Evolutionary conservation across 2,113 vertebrate genomes (phyloP).

Genomic region (Rhinoderma darwinii): DNA sequence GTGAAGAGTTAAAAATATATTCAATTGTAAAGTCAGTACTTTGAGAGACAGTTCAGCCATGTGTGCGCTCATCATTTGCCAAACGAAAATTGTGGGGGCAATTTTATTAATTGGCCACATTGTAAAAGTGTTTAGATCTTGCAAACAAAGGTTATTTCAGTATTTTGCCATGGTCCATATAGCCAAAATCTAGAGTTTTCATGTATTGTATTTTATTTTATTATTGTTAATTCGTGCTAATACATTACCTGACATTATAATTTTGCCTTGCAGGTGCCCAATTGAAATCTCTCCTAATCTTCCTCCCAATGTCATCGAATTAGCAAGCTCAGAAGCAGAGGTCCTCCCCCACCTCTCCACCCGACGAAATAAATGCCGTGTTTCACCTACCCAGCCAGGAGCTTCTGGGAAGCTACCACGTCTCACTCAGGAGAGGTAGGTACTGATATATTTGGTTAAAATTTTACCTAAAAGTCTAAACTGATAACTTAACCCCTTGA

Average conservation of each 20-base stretch:
- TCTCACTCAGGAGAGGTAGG: conserved; percentile 47
- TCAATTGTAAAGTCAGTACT: too few relatives aligned
- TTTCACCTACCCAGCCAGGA: conserved; percentile 55
- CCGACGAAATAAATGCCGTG: conserved; percentile 57
- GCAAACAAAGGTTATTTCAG: neutral
- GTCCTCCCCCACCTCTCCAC: conserved; percentile 49
- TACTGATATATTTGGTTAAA: too few relatives aligned
- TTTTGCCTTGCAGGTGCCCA: conserved; percentile 42
- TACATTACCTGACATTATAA: neutral
- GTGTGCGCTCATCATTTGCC: too few relatives aligned
- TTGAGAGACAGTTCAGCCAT: too few relatives aligned
- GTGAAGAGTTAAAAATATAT: too few relatives aligned
- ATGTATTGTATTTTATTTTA: too few relatives aligned
- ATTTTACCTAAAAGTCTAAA: too few relatives aligned
- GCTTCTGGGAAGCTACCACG: conserved; percentile 57
- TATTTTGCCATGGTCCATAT: neutral
- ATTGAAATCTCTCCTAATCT: conserved; percentile 52
- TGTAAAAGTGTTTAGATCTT: neutral
- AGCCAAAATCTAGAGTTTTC: too few relatives aligned
- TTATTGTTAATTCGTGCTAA: neutral
- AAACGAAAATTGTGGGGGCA: too few relatives aligned
- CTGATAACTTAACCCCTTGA: too few relatives aligned
- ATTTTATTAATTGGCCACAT: neutral
- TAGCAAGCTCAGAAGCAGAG: conserved; percentile 46
- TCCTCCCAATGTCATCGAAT: conserved; percentile 53